Conservation (phyloP, 2,113 vertebrate species). For the Callipepla squamata region DNA sequence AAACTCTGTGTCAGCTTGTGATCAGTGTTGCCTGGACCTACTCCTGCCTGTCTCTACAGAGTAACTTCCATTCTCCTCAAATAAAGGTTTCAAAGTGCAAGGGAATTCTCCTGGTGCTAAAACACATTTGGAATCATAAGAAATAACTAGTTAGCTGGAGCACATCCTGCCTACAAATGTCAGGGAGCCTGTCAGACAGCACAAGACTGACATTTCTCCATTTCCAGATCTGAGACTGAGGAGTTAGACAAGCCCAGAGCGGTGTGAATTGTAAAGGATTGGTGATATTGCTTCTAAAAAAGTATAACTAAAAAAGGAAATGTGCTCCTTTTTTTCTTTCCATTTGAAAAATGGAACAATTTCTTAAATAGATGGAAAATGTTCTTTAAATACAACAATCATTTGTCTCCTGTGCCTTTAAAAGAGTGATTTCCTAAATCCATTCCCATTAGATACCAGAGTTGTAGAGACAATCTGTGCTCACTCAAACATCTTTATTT, state of each 20-base stretch:
- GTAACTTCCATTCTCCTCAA: not conserved
- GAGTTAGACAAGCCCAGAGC: not conserved
- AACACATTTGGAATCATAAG: not conserved
- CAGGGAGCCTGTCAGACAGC: not conserved
- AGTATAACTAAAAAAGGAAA: not conserved
- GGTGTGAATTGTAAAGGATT: not conserved
- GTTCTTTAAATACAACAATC: not conserved
- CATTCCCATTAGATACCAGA: not conserved
- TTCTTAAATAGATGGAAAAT: not conserved
- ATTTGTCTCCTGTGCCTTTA: not conserved
- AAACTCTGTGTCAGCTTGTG: not conserved
- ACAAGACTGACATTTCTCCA: not conserved
- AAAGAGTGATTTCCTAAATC: slow-evolving; percentile 4
- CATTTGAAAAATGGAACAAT: not conserved
- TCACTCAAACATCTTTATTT: not conserved
- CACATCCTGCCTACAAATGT: not conserved
- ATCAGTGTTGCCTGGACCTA: not conserved
- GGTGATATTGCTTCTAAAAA: not conserved
- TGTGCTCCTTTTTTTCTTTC: not conserved
- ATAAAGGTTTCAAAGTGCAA: not conserved
- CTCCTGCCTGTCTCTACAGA: not conserved
- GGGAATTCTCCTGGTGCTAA: not conserved
- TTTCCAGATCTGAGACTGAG: not conserved
- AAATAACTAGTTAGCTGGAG: not conserved
- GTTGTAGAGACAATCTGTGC: not conserved